Evolutionary conservation across 2,888 invertebrate genomes (phyloP).

Genomic region (Sclerodermus sp.): DNA sequence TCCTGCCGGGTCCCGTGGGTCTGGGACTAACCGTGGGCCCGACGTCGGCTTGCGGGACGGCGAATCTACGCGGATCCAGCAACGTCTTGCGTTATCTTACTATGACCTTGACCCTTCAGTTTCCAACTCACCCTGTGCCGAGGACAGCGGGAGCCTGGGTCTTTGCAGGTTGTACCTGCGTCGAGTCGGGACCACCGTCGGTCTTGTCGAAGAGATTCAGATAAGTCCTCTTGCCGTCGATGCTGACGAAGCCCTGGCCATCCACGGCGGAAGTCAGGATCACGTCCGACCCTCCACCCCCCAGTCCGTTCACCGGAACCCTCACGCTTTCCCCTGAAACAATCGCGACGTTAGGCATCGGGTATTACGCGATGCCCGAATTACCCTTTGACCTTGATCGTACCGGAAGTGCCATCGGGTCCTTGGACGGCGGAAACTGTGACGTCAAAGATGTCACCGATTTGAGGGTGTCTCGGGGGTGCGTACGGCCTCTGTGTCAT

Average conservation of each 20-base stretch:
- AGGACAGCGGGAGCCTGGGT: conserved; percentile 55
- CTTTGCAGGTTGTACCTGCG: conserved; percentile 52
- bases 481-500: conserved; percentile 60
- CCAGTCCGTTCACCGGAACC: conserved; percentile 39
- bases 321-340: conserved; percentile 43
- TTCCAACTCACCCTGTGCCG: conserved; percentile 58
- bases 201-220: conserved; percentile 78
- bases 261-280: conserved; percentile 76
- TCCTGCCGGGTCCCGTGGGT: conserved; percentile 56
- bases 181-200: conserved; percentile 53
- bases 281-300: conserved; percentile 64
- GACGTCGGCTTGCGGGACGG: conserved; percentile 66
- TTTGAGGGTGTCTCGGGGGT: conserved; percentile 56
- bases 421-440: conserved; percentile 88
- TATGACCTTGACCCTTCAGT: neutral
- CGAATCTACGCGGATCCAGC: conserved; percentile 64
- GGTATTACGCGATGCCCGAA: too few species aligned
- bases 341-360: too few species aligned
- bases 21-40: conserved; percentile 42
- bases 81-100: neutral
- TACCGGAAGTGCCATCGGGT: conserved; percentile 62
- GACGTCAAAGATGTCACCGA: conserved; percentile 83
- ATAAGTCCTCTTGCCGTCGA: conserved; percentile 88
- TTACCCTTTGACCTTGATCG: too few species aligned
- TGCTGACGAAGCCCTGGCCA: conserved; percentile 85